A percentile compares a stretch with the other conserved stretches of the same genome.
phyloP scores from a whole-genome alignment of 2,888 invertebrate genomes.

The Pseudococcus viburni region DNA sequence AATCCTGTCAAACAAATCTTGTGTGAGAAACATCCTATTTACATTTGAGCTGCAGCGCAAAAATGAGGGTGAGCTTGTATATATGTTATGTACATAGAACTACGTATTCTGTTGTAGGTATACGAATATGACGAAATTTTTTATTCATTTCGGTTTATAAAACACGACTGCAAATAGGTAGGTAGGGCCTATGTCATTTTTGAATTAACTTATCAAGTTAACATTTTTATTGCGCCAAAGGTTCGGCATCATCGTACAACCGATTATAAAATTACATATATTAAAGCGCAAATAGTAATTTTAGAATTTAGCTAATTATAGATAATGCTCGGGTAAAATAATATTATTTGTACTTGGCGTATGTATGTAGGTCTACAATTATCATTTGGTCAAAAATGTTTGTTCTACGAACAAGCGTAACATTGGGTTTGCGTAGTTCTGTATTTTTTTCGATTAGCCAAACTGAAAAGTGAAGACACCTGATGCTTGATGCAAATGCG shows the following conservation, averaged over 20 bases:
- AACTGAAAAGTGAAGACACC: conserved; percentile 35
- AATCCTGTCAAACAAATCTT: background rate
- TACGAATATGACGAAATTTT: background rate
- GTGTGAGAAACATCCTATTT: conserved; percentile 10
- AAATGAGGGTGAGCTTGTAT: background rate
- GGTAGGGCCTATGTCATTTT: background rate
- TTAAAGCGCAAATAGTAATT: background rate
- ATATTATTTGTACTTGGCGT: background rate
- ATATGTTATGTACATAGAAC: too few relatives aligned
- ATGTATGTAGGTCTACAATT: background rate
- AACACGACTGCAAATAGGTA: too few relatives aligned
- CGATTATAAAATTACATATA: background rate
- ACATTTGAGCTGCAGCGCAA: background rate
- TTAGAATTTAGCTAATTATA: background rate
- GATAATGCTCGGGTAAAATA: background rate
- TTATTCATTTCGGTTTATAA: background rate
- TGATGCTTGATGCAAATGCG: conserved; percentile 47
- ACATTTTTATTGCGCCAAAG: background rate
- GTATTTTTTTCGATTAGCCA: conserved; percentile 14
- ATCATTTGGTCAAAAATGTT: background rate
- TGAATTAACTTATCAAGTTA: background rate
- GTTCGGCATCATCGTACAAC: too few relatives aligned
- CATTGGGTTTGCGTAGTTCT: background rate
- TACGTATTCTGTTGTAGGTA: too few relatives aligned
- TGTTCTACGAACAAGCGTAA: background rate